Base-by-base conservation (phyloP, 2,113 vertebrate species). In the Cyphomyrus discorhynchus region DNA sequence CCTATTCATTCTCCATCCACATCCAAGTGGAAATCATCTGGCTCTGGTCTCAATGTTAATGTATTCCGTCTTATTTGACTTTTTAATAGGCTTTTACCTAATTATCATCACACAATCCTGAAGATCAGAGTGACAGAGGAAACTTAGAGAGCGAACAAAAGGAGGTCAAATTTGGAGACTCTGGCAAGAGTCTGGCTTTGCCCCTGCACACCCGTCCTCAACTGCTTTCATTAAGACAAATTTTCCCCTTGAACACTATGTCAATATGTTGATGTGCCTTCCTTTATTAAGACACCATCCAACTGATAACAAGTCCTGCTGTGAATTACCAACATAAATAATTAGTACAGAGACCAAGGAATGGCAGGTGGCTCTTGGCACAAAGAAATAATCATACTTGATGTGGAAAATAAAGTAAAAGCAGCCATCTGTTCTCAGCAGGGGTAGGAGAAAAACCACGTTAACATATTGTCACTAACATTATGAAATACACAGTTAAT, bases 371-470 rank as follows among this genome's bases (percentile, higher is more conserved):
- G 98, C 97, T 98, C 97, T 98, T 99, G 97, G 97, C 98, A 98
- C 96, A 95, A 97, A 97, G 96, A 98, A 98, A 98, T 98, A 97
- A 98, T 98, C 97, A 97, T 97, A 98, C 97, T 98, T 98, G 98
- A 99, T 99, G 98, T 98, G 97, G 98, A 99, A 99, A 98, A 98
- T 98, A 98, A 99, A 99, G 98, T 99, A 99, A 99, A 99, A 98
- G 97, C 97, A 98, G 97, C 98, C 98, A 99, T 99, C 98, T 99
- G 98, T 97, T 99, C 98, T 93, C 97, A 95, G 96, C 97, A 96
- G 97, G 97, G 97, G 96, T 95, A 96, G 95, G 96, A 95, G 97
- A 97, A 97, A 97, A 97, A 98, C 98, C 97, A 96, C 95, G 97
- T 97, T 97, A 99, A 97, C 98, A 99, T 99, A 99, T 98, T 99